A percentile compares a stretch with the other conserved stretches of the same genome.
phyloP scores from a whole-genome alignment of 2,797 vertebrate species.

The Propithecus perrieri region DNA sequence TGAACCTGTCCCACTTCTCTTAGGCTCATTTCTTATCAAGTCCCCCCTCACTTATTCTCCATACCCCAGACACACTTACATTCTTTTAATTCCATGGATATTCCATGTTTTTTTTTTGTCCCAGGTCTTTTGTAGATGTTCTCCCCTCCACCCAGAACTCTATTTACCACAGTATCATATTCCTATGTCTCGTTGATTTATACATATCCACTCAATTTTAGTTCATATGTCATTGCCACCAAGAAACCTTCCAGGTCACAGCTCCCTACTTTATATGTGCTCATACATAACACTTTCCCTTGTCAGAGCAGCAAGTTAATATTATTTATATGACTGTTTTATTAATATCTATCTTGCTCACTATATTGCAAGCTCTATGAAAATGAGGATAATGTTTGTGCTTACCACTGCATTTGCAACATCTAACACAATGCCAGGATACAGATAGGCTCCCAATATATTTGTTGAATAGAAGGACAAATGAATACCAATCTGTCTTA shows the following conservation, averaged over 20 bases:
- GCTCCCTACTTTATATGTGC: neutral
- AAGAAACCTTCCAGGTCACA: neutral
- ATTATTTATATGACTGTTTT: constrained; percentile 2
- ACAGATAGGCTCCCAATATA: neutral
- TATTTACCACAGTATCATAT: neutral
- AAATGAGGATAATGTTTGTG: neutral
- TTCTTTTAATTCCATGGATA: neutral
- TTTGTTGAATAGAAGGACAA: neutral
- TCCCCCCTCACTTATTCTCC: neutral
- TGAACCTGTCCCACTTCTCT: neutral
- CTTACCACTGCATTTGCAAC: neutral
- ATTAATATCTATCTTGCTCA: neutral
- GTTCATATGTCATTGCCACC: neutral
- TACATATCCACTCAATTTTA: neutral
- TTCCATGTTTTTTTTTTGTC: neutral
- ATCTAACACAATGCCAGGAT: neutral
- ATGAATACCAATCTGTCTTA: neutral
- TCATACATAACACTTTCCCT: neutral
- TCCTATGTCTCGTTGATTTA: neutral
- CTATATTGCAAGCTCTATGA: neutral
- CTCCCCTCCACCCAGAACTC: neutral
- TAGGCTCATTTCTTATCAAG: neutral
- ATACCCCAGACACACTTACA: neutral
- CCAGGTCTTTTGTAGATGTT: neutral
- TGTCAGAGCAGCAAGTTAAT: neutral